Base-by-base conservation (phyloP, 2,113 vertebrate species). In the Talpa occidentalis region DNA sequence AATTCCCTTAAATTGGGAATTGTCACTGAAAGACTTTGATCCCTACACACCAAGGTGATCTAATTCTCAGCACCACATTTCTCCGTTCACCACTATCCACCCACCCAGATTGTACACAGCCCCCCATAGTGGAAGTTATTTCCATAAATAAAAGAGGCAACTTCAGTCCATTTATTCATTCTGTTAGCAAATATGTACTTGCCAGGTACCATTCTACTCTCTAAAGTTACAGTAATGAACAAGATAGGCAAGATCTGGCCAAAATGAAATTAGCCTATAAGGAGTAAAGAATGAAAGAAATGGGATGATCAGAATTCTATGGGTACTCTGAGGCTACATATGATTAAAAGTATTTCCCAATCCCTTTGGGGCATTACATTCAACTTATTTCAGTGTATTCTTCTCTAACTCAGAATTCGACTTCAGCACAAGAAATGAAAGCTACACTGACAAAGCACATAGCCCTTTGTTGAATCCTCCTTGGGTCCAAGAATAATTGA, bases 371-470 rank as follows among this genome's bases (percentile, higher is more conserved):
- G 84, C 60, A 74, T 62, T 44, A 21, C 2, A 80, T 52, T 60
- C 22, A n/a, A 10, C 54, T 80, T 78, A 37, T 79, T 91, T 76
- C 22, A 6, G 14, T 37, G 49, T 17, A 62, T 59, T 90, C 47
- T 66, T 91, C 37, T 67, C 62, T 26, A 88, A 35, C 56, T 86
- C 86, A 79, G 47, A 86, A 79, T 82, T 86, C 35, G 17, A 80
- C 73, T 78, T 91, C 22, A 42, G 40, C 1, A 52, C 16, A 47
- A 87, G 82, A 89, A 87, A 67, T 44, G 42, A 64, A 93, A 87
- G 66, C 9, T 73, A 30, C n/a, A 44, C 12, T 47, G 67, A 85
- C 32, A 96, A 83, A 40, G 7, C 32, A 77, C 35, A 90, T 6
- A 64, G 1, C 5, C 12, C 35, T 81, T 96, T 37, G 42, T 86